phyloP scores from a whole-genome alignment of 2,797 vertebrate species.

The Mareca penelope region DNA sequence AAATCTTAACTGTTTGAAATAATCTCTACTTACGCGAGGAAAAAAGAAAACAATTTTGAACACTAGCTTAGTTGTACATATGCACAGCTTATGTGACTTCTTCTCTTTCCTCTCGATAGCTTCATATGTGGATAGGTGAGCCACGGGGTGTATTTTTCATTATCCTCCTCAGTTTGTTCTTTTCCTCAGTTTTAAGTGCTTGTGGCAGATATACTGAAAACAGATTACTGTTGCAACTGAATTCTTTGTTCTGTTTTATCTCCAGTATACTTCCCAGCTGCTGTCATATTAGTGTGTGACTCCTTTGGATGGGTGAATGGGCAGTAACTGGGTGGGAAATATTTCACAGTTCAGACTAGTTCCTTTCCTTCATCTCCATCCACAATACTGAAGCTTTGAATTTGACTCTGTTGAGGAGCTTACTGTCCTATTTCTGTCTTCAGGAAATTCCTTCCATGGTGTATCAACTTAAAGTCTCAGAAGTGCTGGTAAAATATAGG shows the following conservation, averaged over 20 bases:
- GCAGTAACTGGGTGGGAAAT: not conserved
- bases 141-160: not conserved
- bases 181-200: not conserved
- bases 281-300: not conserved
- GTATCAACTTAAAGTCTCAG: not conserved
- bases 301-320: not conserved
- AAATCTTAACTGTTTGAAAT: not conserved
- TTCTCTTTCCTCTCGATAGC: not conserved
- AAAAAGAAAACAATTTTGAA: not conserved
- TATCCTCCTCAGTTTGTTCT: not conserved
- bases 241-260: not conserved
- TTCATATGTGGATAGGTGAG: not conserved
- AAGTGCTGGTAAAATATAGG: not conserved
- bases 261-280: not conserved
- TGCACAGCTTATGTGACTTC: not conserved
- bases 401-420: not conserved
- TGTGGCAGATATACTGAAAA: not conserved
- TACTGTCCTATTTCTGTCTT: not conserved
- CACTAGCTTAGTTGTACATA: not conserved
- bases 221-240: not conserved
- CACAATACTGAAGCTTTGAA: not conserved
- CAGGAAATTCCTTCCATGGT: not conserved
- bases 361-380: not conserved
- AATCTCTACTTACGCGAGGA: not conserved
- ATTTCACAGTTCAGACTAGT: not conserved